Evolutionary conservation across 2,113 vertebrate genomes (phyloP).

Genomic region (Agapornis roseicollis): DNA sequence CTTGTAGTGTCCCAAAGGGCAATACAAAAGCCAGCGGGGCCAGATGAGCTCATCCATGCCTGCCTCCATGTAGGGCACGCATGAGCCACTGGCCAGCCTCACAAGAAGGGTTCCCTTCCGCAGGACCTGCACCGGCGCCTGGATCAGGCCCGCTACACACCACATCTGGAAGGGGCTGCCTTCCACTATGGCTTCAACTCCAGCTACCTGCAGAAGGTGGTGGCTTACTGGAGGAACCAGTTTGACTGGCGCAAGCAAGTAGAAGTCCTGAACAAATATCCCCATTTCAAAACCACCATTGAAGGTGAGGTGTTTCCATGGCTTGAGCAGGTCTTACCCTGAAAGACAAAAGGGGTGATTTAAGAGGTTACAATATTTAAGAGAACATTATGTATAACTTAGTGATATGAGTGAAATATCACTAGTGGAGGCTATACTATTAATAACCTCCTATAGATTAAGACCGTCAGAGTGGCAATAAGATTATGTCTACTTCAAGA

Average conservation of each 20-base stretch:
- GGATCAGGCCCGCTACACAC: conserved; percentile 75
- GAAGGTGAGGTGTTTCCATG: conserved; percentile 77
- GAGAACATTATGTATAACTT: not conserved
- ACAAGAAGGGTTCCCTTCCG: not conserved
- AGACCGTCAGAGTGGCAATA: not conserved
- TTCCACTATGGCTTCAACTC: conserved; percentile 89
- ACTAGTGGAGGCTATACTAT: not conserved
- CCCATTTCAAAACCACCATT: conserved; percentile 88
- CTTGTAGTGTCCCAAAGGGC: not conserved
- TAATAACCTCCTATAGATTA: not conserved
- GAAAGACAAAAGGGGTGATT: not conserved
- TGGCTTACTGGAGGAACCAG: conserved; percentile 84
- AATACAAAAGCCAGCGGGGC: not conserved
- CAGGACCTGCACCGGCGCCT: conserved; percentile 84
- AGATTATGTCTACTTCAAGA: not conserved
- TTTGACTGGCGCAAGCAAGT: conserved; percentile 88
- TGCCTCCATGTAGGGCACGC: fast-evolving
- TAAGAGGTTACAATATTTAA: not conserved
- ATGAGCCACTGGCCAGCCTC: not conserved
- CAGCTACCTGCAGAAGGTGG: conserved; percentile 76
- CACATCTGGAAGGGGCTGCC: conserved; percentile 72
- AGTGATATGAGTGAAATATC: not conserved
- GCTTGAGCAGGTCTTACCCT: not conserved
- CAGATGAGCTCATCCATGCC: not conserved
- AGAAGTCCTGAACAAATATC: conserved; percentile 82